phyloP scores from a whole-genome alignment of 2,797 vertebrate species.

The Leptodactylus fallax region DNA sequence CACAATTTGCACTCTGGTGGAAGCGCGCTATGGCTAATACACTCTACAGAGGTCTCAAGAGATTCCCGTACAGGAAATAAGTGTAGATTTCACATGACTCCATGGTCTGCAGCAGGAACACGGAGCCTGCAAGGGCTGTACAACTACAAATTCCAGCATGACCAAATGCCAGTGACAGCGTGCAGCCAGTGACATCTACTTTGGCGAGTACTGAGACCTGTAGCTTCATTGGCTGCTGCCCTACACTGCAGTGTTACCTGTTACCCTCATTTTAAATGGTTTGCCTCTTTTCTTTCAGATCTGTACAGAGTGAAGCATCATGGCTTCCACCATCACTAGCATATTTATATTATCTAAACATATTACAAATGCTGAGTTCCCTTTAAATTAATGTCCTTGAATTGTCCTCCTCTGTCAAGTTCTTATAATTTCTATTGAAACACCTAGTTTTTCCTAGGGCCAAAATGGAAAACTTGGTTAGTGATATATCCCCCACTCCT shows the following conservation, averaged over 20 bases:
- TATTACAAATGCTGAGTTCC: too few species aligned
- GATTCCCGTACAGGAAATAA: background rate
- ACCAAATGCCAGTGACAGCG: background rate
- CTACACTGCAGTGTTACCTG: too few species aligned
- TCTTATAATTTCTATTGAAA: too few species aligned
- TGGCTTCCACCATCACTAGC: too few species aligned
- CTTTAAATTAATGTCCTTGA: too few species aligned
- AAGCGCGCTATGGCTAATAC: slow-evolving; percentile 45
- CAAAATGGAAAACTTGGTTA: too few species aligned
- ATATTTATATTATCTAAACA: too few species aligned
- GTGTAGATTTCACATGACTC: background rate
- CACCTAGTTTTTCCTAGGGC: too few species aligned
- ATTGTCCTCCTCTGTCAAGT: too few species aligned
- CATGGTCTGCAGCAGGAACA: background rate
- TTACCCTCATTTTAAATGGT: background rate
- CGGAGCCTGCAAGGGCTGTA: background rate
- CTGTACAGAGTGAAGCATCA: background rate
- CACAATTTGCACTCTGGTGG: slow-evolving; percentile 68
- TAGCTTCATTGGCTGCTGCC: too few species aligned
- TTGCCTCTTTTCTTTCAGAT: background rate
- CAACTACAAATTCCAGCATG: slow-evolving; percentile 3
- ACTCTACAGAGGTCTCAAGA: background rate
- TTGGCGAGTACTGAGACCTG: background rate
- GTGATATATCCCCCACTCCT: too few species aligned
- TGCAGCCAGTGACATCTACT: background rate